Evolutionary conservation across 2,113 vertebrate species (phyloP), one percentile per base, ranked within the genome.

Genomic region (Rynchops niger): DNA sequence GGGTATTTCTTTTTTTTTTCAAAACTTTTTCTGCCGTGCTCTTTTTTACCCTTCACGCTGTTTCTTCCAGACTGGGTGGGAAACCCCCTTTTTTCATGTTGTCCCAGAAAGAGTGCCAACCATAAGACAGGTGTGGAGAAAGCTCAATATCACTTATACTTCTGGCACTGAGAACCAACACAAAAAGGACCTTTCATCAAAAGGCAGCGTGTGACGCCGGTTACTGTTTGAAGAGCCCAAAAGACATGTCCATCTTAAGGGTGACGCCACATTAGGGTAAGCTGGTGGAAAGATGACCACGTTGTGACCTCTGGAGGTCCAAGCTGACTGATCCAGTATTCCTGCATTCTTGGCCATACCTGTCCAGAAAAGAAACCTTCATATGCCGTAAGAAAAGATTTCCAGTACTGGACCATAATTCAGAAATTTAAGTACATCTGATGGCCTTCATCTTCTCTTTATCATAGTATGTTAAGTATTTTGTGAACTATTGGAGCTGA

Each of bases 41-140:
- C 21, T 21, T 70, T 86, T 73, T 63, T 45, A 13, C 36, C 23
- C 59, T 86, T 38, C 5, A 1, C 2, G 0, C 36, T 1, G 0
- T 76, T 94, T 93, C 43, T 93, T 69, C 52, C 43, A 62, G 78
- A 15, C 43, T 76, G 25, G 7, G 1, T 85, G 22, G 62, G 40
- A 90, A 85, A 65, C 63, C 2, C 7, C n/a, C 18, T 56, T 15
- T 55, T 77, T 84, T 52, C 52, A 61, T 30, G 16, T 66, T 8
- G 3, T 77, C 32, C 34, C 45, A 79, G 52, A 32, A 70, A 18
- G 61, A 49, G 12, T 88, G 45, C 25, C 43, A 84, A 3, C 73
- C 34, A 14, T n/a, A 38, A 62, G 79, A 27, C 3, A 1, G 23
- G 4, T 2, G 19, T 42, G 18, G 4, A 15, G 7, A 32, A 45